A percentile compares a stretch with the other conserved stretches of the same genome.
Evolutionary conservation across 1,140 invertebrate genomes (phyloP).

Genomic region (Telenomus remus): DNA sequence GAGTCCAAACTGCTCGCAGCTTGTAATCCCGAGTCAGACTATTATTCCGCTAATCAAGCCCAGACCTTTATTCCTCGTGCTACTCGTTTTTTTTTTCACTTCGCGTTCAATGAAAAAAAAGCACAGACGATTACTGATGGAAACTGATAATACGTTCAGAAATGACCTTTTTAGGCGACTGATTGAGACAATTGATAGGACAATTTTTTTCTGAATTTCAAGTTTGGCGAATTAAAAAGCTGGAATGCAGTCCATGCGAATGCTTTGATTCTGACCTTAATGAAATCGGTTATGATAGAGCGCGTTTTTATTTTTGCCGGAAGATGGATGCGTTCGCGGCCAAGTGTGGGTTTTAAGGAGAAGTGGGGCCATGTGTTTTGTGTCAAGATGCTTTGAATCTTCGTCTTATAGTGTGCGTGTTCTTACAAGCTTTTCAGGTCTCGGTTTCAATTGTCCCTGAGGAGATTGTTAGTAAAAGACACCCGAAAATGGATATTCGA

Average conservation of each 20-base stretch:
- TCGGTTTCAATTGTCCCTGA: slow-evolving; percentile 46
- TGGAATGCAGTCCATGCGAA: too few species aligned
- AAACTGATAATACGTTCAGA: not conserved
- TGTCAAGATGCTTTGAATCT: slow-evolving; percentile 69
- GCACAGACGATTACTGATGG: not conserved
- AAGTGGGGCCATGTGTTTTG: slow-evolving; percentile 71
- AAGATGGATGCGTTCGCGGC: slow-evolving; percentile 59
- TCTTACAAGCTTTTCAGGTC: slow-evolving; percentile 28
- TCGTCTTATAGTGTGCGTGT: slow-evolving; percentile 40
- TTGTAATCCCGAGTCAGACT: slow-evolving; percentile 31
- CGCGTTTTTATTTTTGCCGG: slow-evolving; percentile 19
- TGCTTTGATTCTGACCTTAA: slow-evolving; percentile 5
- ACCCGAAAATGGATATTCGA: slow-evolving; percentile 6
- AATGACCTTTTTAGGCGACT: too few species aligned
- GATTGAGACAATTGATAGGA: too few species aligned
- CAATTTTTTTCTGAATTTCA: too few species aligned
- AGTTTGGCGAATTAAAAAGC: too few species aligned
- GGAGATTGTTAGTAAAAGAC: slow-evolving; percentile 43
- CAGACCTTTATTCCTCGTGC: slow-evolving; percentile 5
- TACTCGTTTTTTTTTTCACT: slow-evolving; percentile 20
- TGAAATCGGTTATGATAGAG: slow-evolving; percentile 12
- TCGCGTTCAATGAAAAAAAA: not conserved
- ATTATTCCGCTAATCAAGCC: slow-evolving; percentile 44
- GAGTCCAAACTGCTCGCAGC: slow-evolving; percentile 25
- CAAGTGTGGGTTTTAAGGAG: slow-evolving; percentile 67